These are phyloP conservation scores for Gnatocerus cornutus DNA, from an alignment of 2,888 invertebrate genomes.

Conservation along the genomic window DNA sequence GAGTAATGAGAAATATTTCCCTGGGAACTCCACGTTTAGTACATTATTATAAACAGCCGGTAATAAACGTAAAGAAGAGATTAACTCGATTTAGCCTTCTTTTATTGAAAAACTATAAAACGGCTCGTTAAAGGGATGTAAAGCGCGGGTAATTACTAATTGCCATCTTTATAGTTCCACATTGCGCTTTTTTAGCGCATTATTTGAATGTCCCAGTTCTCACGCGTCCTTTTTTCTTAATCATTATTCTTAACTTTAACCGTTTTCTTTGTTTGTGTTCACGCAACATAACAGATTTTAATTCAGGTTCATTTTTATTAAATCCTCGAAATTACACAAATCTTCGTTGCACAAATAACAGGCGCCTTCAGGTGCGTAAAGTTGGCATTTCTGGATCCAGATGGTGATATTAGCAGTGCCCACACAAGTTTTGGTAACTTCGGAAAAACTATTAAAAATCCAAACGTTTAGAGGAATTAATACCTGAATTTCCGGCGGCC, in stretches of 20 bases:
- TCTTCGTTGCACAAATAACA: constrained; percentile 24
- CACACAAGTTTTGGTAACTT: constrained; percentile 7
- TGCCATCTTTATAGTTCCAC: background rate
- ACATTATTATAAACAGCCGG: background rate
- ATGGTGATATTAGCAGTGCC: background rate
- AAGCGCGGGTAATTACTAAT: background rate
- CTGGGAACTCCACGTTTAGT: background rate
- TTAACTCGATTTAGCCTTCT: background rate
- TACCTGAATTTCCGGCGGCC: background rate
- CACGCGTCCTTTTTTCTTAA: background rate
- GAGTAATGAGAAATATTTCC: constrained; percentile 10
- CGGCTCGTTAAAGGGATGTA: background rate
- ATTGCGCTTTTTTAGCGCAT: background rate
- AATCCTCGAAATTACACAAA: constrained; percentile 20
- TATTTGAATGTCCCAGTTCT: background rate
- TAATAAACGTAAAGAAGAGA: background rate
- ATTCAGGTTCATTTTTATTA: constrained; percentile 1
- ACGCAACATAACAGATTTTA: background rate
- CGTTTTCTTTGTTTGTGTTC: constrained; percentile 3
- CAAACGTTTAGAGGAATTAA: background rate
- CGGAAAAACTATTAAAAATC: background rate
- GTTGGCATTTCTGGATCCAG: constrained; percentile 1
- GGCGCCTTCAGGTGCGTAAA: constrained; percentile 1
- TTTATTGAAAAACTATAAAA: constrained; percentile 7
- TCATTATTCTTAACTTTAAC: constrained; percentile 2